Conservation (phyloP, 1,140 invertebrate genomes). For the Heliothis subflexa region DNA sequence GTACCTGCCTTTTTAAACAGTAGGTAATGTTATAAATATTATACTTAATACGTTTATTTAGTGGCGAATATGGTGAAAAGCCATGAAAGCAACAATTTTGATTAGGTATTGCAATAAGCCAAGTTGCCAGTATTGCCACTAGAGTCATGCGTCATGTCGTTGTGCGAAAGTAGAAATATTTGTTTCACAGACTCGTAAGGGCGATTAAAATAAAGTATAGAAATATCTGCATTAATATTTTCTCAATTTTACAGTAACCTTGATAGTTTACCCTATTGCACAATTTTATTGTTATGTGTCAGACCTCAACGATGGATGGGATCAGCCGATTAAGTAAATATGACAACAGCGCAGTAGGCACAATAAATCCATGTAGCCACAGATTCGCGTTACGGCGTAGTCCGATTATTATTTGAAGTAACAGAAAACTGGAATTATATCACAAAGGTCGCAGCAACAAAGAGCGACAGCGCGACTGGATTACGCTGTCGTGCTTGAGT, state of each 20-base stretch:
- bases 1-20: not conserved
- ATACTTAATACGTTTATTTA: not conserved
- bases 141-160: too few relatives aligned
- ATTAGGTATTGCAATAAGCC: too few relatives aligned
- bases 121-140: too few relatives aligned
- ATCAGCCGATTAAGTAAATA: constrained; percentile 51
- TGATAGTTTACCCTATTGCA: not conserved
- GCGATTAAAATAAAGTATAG: too few relatives aligned
- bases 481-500: constrained; percentile 85
- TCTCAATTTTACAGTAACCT: not conserved
- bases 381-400: constrained; percentile 75
- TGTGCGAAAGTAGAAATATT: too few relatives aligned
- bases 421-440: constrained; percentile 82
- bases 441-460: constrained; percentile 81
- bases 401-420: constrained; percentile 79
- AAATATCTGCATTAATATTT: too few relatives aligned
- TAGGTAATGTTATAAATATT: not conserved
- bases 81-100: too few relatives aligned
- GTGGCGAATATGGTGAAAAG: not conserved
- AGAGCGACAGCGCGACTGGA: constrained; percentile 81
- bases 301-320: constrained; percentile 32
- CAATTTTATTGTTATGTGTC: constrained; percentile 21
- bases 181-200: too few relatives aligned
- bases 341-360: constrained; percentile 44
- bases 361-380: constrained; percentile 72